phyloP scores from a whole-genome alignment of 2,888 invertebrate species.

The Calameuta pallipes region DNA sequence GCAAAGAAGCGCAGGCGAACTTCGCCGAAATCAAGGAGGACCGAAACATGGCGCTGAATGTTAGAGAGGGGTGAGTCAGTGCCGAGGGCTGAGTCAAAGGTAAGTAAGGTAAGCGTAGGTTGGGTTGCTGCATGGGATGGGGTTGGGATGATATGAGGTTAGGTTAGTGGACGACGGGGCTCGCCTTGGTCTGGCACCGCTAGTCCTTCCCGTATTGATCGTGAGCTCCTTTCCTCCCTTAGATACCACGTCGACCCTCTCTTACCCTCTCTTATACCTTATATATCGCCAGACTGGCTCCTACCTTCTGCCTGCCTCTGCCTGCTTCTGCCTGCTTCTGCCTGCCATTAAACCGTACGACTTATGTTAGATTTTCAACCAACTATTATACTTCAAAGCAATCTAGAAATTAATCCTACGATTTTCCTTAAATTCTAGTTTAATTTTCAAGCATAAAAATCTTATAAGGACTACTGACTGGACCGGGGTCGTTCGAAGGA shows the following conservation, averaged over 20 bases:
- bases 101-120: constrained; percentile 45
- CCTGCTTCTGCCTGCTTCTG: not conserved
- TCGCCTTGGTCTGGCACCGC: constrained; percentile 64
- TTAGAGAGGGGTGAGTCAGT: constrained; percentile 5
- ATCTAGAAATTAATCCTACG: not conserved
- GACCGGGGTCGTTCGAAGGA: not conserved
- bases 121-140: constrained; percentile 42
- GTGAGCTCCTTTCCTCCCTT: constrained; percentile 61
- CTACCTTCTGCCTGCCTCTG: constrained; percentile 30
- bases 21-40: constrained; percentile 15
- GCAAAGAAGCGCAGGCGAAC: not conserved
- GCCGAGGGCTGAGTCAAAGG: constrained; percentile 28
- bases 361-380: not conserved
- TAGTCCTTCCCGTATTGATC: constrained; percentile 65
- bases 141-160: constrained; percentile 58
- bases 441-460: not conserved
- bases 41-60: constrained; percentile 6
- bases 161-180: constrained; percentile 57
- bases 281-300: constrained; percentile 36
- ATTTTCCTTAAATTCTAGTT: not conserved
- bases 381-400: not conserved
- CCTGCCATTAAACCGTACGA: not conserved
- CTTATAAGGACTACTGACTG: not conserved
- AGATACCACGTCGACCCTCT: constrained; percentile 57
- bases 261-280: constrained; percentile 37